Conservation (phyloP, 1,140 invertebrate genomes). For the Macrostomum lignano region DNA sequence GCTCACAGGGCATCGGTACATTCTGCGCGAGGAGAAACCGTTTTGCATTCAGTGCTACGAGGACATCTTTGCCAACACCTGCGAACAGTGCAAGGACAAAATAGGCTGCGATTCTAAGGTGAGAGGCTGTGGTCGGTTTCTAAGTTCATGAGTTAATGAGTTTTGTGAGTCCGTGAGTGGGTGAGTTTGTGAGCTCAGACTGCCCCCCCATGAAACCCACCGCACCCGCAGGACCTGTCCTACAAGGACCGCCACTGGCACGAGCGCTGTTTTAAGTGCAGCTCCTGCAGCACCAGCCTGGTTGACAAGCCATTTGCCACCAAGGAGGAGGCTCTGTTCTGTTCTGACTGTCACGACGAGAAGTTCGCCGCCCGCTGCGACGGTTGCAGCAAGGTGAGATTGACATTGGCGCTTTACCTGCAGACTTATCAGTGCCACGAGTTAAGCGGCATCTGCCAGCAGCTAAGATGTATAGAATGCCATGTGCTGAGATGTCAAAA, state of each 20-base stretch:
- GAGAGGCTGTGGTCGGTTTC: no score
- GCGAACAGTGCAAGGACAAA: slow-evolving; percentile 84
- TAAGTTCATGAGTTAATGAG: no score
- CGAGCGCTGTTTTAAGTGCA: slow-evolving; percentile 83
- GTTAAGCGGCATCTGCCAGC: no score
- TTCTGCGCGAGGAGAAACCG: slow-evolving; percentile 83
- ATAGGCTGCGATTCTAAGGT: slow-evolving; percentile 99
- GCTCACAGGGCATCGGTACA: slow-evolving; percentile 79
- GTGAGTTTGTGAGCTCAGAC: no score
- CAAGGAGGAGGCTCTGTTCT: slow-evolving; percentile 76
- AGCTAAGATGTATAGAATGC: no score
- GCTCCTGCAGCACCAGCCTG: slow-evolving; percentile 75
- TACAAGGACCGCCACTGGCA: slow-evolving; percentile 97
- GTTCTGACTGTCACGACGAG: slow-evolving; percentile 89
- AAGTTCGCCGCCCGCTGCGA: slow-evolving; percentile 94
- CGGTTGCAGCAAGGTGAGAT: slow-evolving; percentile 49
- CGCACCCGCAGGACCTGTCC: slow-evolving; percentile 84
- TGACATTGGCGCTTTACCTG: no score
- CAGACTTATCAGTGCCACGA: no score
- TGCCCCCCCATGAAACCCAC: no score
- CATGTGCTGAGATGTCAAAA: no score
- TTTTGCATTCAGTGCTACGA: slow-evolving; percentile 99
- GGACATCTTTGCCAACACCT: slow-evolving; percentile 82
- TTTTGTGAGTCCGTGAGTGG: no score
- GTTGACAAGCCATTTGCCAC: slow-evolving; percentile 97